A percentile compares a stretch with the other conserved stretches of the same genome.
These are phyloP conservation scores for Macrotis lagotis DNA, from an alignment of 2,113 vertebrate species.

Conservation along the genomic window DNA sequence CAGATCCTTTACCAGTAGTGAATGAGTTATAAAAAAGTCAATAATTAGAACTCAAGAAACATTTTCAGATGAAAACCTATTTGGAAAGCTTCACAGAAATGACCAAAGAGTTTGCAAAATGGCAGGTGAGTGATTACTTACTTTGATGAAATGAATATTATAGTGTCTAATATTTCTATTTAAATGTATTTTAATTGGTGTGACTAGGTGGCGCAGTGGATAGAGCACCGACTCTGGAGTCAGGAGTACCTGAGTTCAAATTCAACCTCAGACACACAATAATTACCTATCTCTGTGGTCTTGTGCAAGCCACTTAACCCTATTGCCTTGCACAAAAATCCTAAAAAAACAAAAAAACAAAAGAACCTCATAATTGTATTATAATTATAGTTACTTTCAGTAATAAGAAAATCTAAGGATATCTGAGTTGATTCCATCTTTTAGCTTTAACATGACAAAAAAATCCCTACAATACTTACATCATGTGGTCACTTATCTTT, in stretches of 20 bases:
- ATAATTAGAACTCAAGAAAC: not conserved
- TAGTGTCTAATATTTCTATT: not conserved
- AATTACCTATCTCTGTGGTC: no score
- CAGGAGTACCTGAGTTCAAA: no score
- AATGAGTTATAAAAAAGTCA: not conserved
- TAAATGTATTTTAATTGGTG: no score
- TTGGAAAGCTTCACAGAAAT: not conserved
- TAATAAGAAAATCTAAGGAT: not conserved
- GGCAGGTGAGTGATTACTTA: not conserved
- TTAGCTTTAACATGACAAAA: not conserved
- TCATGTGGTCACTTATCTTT: not conserved
- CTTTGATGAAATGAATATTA: not conserved
- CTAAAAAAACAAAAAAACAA: no score
- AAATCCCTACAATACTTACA: not conserved
- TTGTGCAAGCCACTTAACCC: no score
- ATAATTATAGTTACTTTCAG: not conserved
- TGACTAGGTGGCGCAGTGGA: no score
- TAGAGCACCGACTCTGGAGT: no score
- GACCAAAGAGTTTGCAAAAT: not conserved
- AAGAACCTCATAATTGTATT: no score
- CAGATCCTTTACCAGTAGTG: conserved; percentile 8
- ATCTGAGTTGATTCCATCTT: not conserved
- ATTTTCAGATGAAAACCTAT: not conserved
- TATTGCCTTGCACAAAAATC: no score
- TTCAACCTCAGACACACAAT: no score